Evolutionary conservation across 2,888 invertebrate genomes (phyloP), one percentile per base, ranked within the genome.

Genomic region (Noctua fimbriata): DNA sequence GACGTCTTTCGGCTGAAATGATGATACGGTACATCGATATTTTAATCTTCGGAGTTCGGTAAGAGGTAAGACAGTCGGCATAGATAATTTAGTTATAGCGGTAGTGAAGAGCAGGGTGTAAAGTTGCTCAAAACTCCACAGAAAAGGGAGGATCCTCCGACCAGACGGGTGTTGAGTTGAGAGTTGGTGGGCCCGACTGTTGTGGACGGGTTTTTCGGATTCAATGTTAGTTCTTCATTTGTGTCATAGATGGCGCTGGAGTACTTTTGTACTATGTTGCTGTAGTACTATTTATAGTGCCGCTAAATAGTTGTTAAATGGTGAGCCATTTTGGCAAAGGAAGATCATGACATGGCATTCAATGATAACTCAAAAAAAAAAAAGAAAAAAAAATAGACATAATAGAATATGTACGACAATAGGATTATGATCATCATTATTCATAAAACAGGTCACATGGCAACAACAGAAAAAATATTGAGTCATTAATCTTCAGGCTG

Each of bases 401-500:
- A 32, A 49, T 41, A 58, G 5, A 21, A 47, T 18, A 32, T 16
- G 41, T 69, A 78, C 5, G 9, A 7, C 63, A 21, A 5, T 70
- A 65, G 24, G 47, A 47, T 63, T 16, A 18, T 49, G 2, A 65
- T 47, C 24, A 72, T 60, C n/a, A 52, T 66, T 65, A 80, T 55
- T 24, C 41, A 70, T 70, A 52, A 44, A 16, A 44, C 47, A 65
- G 12, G 67, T 60, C 24, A 52, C 16, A 75, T 21, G 24, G 18
- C 47, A 58, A 28, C 28, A 18, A 69, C 52, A 49, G n/a, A 32
- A 58, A 65, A 74, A 75, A 78, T 65, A 36, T 67, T 28, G 44
- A 44, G 65, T 65, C 69, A 74, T 69, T 76, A 49, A 73, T 75
- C 49, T 74, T 63, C 52, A 24, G 76, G 36, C 67, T 69, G 41